Evolutionary conservation across 2,888 invertebrate genomes (phyloP), one percentile per base, ranked within the genome.

Genomic region (Arge pagana): DNA sequence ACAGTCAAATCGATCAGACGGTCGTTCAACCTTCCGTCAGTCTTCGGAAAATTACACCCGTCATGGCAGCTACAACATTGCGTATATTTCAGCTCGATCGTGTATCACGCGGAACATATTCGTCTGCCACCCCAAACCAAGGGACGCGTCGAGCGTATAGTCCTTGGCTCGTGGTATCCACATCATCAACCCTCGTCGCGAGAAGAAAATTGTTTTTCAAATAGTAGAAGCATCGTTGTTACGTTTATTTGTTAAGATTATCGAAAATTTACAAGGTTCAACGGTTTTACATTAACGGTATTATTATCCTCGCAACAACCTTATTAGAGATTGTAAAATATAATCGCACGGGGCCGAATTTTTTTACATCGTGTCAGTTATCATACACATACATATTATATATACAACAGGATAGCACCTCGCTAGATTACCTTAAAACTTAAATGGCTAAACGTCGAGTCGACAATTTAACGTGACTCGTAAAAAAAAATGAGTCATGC

Each of bases 201-300:
- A n/a, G n/a, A n/a, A n/a, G n/a, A n/a, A n/a, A n/a, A n/a, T n/a
- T n/a, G n/a, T n/a, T n/a, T n/a, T n/a, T n/a, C n/a, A 45, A 33
- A 45, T 58, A 60, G 60, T 63, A 58, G 56, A 65, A 61, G 63
- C 59, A 55, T 59, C 53, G 54, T n/a, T n/a, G n/a, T 63, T 59
- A 60, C 54, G 48, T 62, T 66, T 65, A 62, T 66, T 66, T 43
- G 21, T 31, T 24, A 42, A n/a, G 43, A 51, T 51, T 51, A 43
- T 42, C 43, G 26, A 15, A 50, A 42, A 41, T 51, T 36, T 51
- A 51, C 43, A 51, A 43, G n/a, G n/a, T n/a, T n/a, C 26, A 26
- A 37, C 23, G 19, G 41, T 43, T 37, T 39, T 13, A 39, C 39
- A 23, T 45, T 31, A 13, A 33, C 37, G 28, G 18, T 30, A 7